Evolutionary conservation across 2,113 vertebrate species (phyloP), one percentile per base, ranked within the genome.

Genomic region (Eptatretus burgeri): DNA sequence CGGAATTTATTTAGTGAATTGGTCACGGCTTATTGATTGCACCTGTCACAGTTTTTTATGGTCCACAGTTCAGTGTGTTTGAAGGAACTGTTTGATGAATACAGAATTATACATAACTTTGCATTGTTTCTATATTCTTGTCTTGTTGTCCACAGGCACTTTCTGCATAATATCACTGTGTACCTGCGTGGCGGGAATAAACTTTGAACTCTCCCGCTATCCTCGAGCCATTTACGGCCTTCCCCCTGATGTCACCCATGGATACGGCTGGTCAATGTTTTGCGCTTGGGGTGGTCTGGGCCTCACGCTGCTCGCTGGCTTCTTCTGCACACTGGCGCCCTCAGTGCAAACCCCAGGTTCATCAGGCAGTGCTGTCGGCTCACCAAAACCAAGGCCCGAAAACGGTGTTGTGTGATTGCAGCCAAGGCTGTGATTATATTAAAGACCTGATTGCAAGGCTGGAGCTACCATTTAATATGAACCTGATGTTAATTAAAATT

Each of bases 191-290:
- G 85, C 85, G 4, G 85, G 85, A 67, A 89, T 89, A 69, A 89
- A 89, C 73, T 88, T 89, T 64, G 84, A 89, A 75, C 68, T 89
- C n/a, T 88, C 85, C 8, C 82, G 85, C 69, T 85, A 84, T 64
- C 85, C 85, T 11, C 84, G 83, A 71, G 78, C 80, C 64, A 78
- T 89, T 73, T 88, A 86, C 13, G 80, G 82, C 71, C 79, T 89
- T 67, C 85, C 85, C 1, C 83, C 85, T 73, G 85, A 88, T 77
- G 84, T 89, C 79, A 86, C 83, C 73, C 84, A 89, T 68, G 84
- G 84, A 71, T 89, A 89, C 71, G 84, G 84, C 73, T 89, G 84
- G 84, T 88, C 85, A 74, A 89, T 89, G 85, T 89, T 89, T 74
- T 89, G 85, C 75, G 85, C 85, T 72, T 89, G 85, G 85, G 85